Evolutionary conservation across 2,113 vertebrate genomes (phyloP), one percentile per base, ranked within the genome.

Genomic region (Marcusenius ussheri): DNA sequence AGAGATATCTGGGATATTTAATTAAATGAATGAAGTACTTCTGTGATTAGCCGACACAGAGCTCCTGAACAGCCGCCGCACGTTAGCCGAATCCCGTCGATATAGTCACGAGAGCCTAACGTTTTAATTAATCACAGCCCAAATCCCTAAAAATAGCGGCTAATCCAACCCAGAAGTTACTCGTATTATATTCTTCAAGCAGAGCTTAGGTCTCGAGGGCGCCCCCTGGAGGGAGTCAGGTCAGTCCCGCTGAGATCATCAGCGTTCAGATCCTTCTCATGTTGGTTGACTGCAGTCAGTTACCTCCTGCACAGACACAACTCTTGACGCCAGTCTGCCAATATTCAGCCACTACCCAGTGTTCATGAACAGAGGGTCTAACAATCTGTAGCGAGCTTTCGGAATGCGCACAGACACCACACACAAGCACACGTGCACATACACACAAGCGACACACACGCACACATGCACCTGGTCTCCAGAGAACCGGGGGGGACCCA

Each of bases 101-200:
- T 77, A 77, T 19, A 42, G 35, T 80, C 13, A 19, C 15, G 11
- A 39, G 70, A 39, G 70, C 5, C 31, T 42, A 17, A 42, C 4
- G 35, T 90, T 91, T 90, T 91, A 66, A 88, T 91, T 91, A 80
- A 92, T 88, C 74, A 87, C 89, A 49, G 91, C 91, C 90, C 86
- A 90, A 91, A 91, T 89, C 92, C 88, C 74, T 84, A 58, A 90
- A 91, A 93, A 90, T 84, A 42, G 62, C 70, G 86, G 88, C 87
- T 91, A 92, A 92, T 92, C 83, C 89, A 88, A 27, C 84, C 89
- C 88, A 89, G 89, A 90, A 92, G 88, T 91, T 88, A 42, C 39
- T 42, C 3, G 39, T 42, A 91, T 83, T 83, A 83, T 45, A 42
- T 89, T 89, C 31, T 91, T 90, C 42, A 47, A 87, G 58, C 24